Evolutionary conservation across 1,140 invertebrate species (phyloP), one percentile per base, ranked within the genome.

Genomic region (Galendromus occidentalis): DNA sequence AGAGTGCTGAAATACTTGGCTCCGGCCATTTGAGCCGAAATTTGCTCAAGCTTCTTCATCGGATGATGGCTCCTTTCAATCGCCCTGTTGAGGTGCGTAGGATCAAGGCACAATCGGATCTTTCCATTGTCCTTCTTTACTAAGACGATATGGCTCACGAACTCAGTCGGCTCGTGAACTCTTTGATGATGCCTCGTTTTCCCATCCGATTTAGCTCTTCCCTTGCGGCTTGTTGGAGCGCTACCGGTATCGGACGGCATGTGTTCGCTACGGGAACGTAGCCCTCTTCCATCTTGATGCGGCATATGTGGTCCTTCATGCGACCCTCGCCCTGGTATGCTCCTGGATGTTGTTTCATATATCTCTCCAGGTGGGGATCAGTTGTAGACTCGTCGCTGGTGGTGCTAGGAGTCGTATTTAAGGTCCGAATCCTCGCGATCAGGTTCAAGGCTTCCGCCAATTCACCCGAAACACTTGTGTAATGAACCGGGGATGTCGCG

Each of bases 111-210:
- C 7, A 72, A 17, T 65, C 69, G 28, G 17, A 68, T 18, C 30
- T 66, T 63, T 42, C 65, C 67, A 64, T 66, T 68, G 9, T 65
- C 51, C 65, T 71, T 71, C 12, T 64, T 65, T 12, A 71, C 68
- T 28, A 71, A 42, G 7, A 71, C 69, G 14, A 72, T 33, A 1
- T 42, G n/a, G 0, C 65, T 69, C 14, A 72, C 67, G 67, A 69
- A 72, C 44, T 72, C 70, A 14, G 68, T 71, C 22, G 69, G 69
- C 45, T 70, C 67, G 66, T 72, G 69, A 39, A 74, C 70, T 70
- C 71, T 68, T 44, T 67, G 25, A 77, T 71, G 42, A 75, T 68
- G 12, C 64, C 67, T 5, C 63, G 12, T 29, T 67, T 64, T 25
- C 68, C 69, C 69, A 70, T 47, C 22, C 69, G 59, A 20, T 68